Evolutionary conservation across 53 echinoderm and acorn worm genomes (phyloP).

Genomic region (Mesocentrotus franciscanus): DNA sequence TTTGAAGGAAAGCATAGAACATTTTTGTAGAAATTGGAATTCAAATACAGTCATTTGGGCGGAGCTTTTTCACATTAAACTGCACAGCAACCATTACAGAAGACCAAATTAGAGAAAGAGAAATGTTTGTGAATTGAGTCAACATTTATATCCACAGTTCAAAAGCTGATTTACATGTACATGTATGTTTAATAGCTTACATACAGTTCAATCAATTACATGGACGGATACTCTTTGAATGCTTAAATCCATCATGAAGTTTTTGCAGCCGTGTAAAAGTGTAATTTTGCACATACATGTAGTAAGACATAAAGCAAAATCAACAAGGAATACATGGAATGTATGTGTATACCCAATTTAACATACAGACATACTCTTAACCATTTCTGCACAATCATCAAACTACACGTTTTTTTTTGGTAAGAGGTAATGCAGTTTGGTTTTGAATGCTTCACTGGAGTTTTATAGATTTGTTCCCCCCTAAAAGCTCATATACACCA

Average conservation of each 20-base stretch:
- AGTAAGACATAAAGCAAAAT: neutral
- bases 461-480: neutral
- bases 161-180: neutral
- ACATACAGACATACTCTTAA: constrained; percentile 37
- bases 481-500: neutral
- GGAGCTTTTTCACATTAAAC: neutral
- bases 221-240: constrained; percentile 56
- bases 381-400: constrained; percentile 13
- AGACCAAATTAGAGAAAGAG: neutral
- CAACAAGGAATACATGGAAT: constrained; percentile 62
- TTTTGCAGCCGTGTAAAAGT: constrained; percentile 37
- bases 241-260: constrained; percentile 35
- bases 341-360: constrained; percentile 36
- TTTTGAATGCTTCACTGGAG: neutral
- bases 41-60: neutral
- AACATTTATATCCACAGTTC: constrained; percentile 12
- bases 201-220: constrained; percentile 38
- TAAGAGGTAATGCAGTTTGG: constrained; percentile 36
- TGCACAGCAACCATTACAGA: constrained; percentile 14
- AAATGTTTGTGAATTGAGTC: neutral
- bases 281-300: constrained; percentile 43
- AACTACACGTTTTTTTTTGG: neutral
- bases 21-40: neutral
- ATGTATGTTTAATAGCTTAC: neutral
- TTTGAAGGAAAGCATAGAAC: neutral